Evolutionary conservation across 2,113 vertebrate genomes (phyloP).

Genomic region (Taxidea taxus): DNA sequence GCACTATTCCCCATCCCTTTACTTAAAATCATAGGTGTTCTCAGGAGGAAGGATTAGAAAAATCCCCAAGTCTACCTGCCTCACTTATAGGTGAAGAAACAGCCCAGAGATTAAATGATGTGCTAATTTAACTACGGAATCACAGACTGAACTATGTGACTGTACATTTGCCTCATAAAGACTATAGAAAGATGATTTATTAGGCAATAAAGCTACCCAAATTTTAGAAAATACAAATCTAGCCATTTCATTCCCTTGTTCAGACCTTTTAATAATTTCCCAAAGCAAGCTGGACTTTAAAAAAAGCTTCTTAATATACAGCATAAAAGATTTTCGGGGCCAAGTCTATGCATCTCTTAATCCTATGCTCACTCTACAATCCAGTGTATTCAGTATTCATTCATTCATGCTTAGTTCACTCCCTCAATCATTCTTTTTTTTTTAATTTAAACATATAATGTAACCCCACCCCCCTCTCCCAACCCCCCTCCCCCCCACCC

Average conservation of each 20-base stretch:
- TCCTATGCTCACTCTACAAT: neutral
- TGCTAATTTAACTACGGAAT: neutral
- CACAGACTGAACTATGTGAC: neutral
- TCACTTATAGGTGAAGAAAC: neutral
- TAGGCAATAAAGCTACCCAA: neutral
- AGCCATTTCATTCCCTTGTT: neutral
- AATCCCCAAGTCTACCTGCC: neutral
- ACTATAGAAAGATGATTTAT: neutral
- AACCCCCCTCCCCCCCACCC: too few species aligned
- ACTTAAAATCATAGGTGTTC: neutral
- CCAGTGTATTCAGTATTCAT: neutral
- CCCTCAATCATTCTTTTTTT: neutral
- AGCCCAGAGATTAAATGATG: neutral
- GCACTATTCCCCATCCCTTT: neutral
- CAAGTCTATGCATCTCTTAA: neutral
- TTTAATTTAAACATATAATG: too few species aligned
- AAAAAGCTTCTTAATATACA: neutral
- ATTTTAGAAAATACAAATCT: conserved; percentile 14
- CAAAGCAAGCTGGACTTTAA: neutral
- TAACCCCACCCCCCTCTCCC: too few species aligned
- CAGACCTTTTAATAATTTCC: neutral
- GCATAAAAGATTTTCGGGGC: neutral
- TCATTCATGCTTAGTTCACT: neutral
- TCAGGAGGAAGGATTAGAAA: neutral
- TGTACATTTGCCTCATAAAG: neutral